phyloP scores from a whole-genome alignment of 1,140 invertebrate genomes.

The Aphaenogaster ashmeadi region DNA sequence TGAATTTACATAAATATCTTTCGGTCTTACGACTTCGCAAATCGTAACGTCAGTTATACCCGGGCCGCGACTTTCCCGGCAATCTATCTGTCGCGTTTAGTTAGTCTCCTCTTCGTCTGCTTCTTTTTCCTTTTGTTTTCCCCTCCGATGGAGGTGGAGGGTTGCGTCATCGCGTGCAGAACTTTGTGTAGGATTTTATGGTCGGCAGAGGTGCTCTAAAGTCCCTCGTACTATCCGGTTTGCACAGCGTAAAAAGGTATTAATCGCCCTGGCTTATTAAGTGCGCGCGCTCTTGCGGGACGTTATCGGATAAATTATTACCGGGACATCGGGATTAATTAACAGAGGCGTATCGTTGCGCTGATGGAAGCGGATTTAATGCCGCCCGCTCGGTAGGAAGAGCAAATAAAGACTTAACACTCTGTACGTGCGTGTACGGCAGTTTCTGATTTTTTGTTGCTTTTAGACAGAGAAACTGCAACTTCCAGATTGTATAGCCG shows the following conservation, averaged over 20 bases:
- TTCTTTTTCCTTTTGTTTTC: neutral
- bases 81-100: constrained; percentile 62
- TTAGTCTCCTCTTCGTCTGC: neutral
- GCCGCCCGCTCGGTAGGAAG: constrained; percentile 18
- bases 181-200: constrained; percentile 76
- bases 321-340: constrained; percentile 69
- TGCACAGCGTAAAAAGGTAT: constrained; percentile 57
- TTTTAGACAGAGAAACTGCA: constrained; percentile 9
- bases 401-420: constrained; percentile 7
- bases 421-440: neutral
- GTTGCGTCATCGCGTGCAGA: constrained; percentile 66
- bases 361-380: constrained; percentile 61
- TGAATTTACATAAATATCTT: constrained; percentile 75
- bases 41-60: constrained; percentile 24
- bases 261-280: constrained; percentile 72
- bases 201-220: constrained; percentile 58
- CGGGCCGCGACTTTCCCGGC: constrained; percentile 30
- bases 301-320: constrained; percentile 72
- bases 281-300: constrained; percentile 70
- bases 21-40: constrained; percentile 36
- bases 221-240: constrained; percentile 65
- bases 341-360: constrained; percentile 61
- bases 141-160: neutral
- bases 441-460: neutral
- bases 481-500: neutral